Percentiles rank a stretch among this genome's conserved stretches.
Evolutionary conservation across 2,888 invertebrate genomes (phyloP).

Genomic region (Aplocera efformata): DNA sequence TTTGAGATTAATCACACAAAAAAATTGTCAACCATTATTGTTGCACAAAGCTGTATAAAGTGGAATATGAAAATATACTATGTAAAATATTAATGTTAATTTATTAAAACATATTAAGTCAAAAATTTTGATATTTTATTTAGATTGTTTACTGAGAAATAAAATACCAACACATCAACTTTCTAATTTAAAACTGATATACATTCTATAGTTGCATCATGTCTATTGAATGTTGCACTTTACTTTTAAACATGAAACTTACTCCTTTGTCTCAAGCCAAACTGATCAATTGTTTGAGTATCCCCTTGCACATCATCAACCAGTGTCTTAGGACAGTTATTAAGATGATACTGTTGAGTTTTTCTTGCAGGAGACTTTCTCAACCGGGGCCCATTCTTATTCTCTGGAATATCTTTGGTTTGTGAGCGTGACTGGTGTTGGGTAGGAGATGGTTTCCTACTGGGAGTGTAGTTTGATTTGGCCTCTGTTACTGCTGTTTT

Average conservation of each 20-base stretch:
- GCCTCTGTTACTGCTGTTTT: conserved; percentile 43
- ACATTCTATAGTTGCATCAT: no score
- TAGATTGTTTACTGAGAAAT: no score
- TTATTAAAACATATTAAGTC: no score
- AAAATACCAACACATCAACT: no score
- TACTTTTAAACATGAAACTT: conserved; percentile 31
- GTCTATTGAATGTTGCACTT: no score
- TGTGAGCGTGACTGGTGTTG: conserved; percentile 31
- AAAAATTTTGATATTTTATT: no score
- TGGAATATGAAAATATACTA: no score
- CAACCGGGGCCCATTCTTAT: conserved; percentile 20
- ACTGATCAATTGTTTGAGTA: conserved; percentile 30
- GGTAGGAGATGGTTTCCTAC: conserved; percentile 35
- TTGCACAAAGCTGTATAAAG: no score
- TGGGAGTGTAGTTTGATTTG: conserved; percentile 36
- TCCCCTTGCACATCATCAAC: conserved; percentile 45
- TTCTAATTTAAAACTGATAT: no score
- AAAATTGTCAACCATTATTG: no score
- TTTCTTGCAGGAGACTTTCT: conserved; percentile 39
- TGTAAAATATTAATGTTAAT: no score
- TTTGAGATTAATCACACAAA: no score
- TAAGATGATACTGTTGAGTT: conserved; percentile 38
- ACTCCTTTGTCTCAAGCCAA: conserved; percentile 54
- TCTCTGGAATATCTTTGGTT: conserved; percentile 35
- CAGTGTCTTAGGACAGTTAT: conserved; percentile 51